Percentiles rank a stretch among this genome's conserved stretches.
Conservation (phyloP, 2,797 vertebrate species). For the Anolis apletophallus region DNA sequence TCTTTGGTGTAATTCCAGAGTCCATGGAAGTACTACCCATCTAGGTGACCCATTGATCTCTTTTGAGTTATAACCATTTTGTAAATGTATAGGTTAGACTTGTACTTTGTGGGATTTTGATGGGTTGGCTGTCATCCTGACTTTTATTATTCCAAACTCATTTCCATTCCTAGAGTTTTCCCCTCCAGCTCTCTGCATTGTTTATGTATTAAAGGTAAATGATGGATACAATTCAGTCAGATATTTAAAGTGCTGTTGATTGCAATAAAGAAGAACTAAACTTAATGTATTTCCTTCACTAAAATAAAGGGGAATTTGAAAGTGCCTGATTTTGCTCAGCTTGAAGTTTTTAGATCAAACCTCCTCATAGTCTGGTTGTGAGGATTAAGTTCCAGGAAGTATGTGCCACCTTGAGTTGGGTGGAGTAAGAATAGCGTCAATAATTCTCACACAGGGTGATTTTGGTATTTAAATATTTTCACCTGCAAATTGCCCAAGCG, state of each 20-base stretch:
- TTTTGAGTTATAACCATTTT: background rate
- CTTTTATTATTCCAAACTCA: background rate
- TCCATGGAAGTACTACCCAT: background rate
- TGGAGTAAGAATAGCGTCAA: background rate
- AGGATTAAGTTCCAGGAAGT: background rate
- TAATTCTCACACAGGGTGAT: background rate
- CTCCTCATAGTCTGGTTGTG: background rate
- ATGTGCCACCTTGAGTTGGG: background rate
- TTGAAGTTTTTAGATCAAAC: background rate
- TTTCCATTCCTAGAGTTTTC: background rate
- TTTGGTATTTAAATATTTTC: background rate
- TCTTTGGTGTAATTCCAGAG: background rate
- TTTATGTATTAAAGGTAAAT: too few relatives aligned
- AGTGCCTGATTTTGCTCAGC: background rate
- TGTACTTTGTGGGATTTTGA: background rate
- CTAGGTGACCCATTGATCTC: background rate
- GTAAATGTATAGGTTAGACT: background rate
- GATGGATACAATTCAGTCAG: background rate
- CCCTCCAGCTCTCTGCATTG: too few relatives aligned
- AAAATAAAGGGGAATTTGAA: background rate
- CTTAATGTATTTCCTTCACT: background rate
- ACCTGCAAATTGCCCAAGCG: too few relatives aligned
- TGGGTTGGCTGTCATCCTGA: background rate
- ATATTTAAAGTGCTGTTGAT: background rate
- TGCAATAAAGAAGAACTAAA: background rate